Percentiles rank a stretch among this genome's conserved stretches.
These are phyloP conservation scores for Zeugodacus cucurbitae DNA, from an alignment of 1,140 invertebrate species.

Conservation along the genomic window DNA sequence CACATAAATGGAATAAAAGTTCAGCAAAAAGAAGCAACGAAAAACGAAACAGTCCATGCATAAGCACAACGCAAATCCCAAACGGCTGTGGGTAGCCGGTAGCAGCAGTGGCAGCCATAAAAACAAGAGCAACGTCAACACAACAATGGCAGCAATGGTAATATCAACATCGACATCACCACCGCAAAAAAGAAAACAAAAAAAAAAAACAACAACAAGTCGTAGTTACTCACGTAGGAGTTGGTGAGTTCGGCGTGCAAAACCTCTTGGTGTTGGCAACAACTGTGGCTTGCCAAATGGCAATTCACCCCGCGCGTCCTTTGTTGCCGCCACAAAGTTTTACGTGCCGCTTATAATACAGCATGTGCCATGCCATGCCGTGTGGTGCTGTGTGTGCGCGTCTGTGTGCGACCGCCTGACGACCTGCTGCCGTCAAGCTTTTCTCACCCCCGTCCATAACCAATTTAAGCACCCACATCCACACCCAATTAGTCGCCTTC, in stretches of 20 bases:
- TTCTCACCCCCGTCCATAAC: conserved; percentile 33
- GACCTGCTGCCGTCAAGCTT: conserved; percentile 18
- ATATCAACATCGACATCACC: conserved; percentile 39
- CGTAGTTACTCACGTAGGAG: conserved; percentile 38
- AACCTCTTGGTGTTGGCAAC: conserved; percentile 33
- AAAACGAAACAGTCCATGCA: conserved; percentile 14
- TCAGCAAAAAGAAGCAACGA: conserved; percentile 33
- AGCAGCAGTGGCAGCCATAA: conserved; percentile 37
- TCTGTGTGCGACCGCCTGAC: background rate
- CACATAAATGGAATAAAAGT: conserved; percentile 36
- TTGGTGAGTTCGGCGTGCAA: background rate
- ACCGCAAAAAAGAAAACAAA: conserved; percentile 18
- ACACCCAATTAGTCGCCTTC: conserved; percentile 43
- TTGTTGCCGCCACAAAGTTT: conserved; percentile 18
- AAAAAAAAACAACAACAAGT: no score
- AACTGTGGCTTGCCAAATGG: conserved; percentile 35
- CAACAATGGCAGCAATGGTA: conserved; percentile 34
- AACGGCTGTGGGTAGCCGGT: conserved; percentile 27
- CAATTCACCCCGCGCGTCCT: conserved; percentile 8
- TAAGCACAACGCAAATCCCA: conserved; percentile 36
- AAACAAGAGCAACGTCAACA: conserved; percentile 35
- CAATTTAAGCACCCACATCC: conserved; percentile 43
- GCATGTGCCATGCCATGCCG: no score
- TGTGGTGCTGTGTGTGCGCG: background rate
- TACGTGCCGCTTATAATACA: conserved; percentile 2